A percentile compares a stretch with the other conserved stretches of the same genome.
Evolutionary conservation across 2,888 invertebrate genomes (phyloP).

Genomic region (Perdita meconis): DNA sequence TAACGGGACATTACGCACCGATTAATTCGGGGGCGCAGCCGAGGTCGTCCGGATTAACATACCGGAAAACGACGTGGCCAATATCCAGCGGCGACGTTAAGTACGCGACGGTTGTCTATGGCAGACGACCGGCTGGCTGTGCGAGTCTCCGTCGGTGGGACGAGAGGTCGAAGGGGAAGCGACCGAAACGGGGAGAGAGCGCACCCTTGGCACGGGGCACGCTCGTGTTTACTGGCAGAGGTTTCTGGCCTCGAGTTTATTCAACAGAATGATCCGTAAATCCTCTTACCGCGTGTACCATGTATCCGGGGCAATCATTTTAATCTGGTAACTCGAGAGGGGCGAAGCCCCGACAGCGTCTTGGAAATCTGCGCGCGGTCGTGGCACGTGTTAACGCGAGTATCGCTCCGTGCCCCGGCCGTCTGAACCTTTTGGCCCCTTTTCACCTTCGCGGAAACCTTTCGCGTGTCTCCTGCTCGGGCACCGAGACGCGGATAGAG

Average conservation of each 20-base stretch:
- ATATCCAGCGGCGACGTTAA: slow-evolving; percentile 39
- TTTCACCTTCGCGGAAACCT: slow-evolving; percentile 60
- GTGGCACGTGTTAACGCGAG: slow-evolving; percentile 54
- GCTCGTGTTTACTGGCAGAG: slow-evolving; percentile 50
- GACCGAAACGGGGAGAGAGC: background rate
- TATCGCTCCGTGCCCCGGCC: slow-evolving; percentile 27
- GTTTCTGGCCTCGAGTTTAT: slow-evolving; percentile 60
- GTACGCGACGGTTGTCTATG: slow-evolving; percentile 27
- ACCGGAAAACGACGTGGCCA: slow-evolving; percentile 25
- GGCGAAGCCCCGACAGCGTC: slow-evolving; percentile 69
- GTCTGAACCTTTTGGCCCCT: slow-evolving; percentile 50
- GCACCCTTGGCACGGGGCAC: background rate
- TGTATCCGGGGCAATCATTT: slow-evolving; percentile 66
- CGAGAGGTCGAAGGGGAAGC: background rate
- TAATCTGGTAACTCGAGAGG: slow-evolving; percentile 61
- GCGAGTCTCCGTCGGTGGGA: too few relatives aligned
- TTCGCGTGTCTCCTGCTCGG: slow-evolving; percentile 35
- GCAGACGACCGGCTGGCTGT: background rate
- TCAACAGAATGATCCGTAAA: slow-evolving; percentile 67
- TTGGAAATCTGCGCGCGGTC: slow-evolving; percentile 67
- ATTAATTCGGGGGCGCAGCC: slow-evolving; percentile 24
- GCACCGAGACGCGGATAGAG: background rate
- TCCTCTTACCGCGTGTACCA: slow-evolving; percentile 60
- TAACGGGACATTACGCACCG: slow-evolving; percentile 40
- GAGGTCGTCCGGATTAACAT: slow-evolving; percentile 38